Evolutionary conservation across 2,888 invertebrate species (phyloP).

Genomic region (Nemapogon koenigi): DNA sequence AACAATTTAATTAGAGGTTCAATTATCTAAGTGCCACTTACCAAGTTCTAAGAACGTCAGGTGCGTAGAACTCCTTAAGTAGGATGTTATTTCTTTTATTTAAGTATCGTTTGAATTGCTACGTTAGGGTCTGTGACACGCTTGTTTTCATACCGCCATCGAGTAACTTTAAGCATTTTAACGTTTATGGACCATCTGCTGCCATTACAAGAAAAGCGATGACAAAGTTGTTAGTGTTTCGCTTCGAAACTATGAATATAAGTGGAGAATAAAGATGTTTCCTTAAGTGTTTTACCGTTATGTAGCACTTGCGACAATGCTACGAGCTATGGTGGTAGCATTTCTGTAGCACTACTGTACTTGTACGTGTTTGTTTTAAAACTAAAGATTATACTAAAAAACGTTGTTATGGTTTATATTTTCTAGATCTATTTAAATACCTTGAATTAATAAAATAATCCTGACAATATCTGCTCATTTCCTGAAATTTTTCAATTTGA

Average conservation of each 20-base stretch:
- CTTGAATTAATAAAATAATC: no score
- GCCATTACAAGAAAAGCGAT: constrained; percentile 18
- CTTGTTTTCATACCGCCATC: constrained; percentile 28
- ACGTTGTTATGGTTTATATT: no score
- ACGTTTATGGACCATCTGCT: constrained; percentile 44
- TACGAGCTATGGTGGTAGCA: no score
- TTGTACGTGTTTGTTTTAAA: no score
- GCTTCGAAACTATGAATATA: not conserved
- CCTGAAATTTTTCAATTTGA: no score
- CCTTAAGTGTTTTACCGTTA: no score
- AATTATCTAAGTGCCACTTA: constrained; percentile 33
- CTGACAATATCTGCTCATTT: no score
- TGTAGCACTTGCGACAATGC: no score
- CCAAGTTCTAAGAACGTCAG: constrained; percentile 21
- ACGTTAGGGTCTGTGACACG: constrained; percentile 19
- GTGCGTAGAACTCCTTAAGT: constrained; percentile 19
- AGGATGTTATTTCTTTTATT: constrained; percentile 32
- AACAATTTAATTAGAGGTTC: constrained; percentile 29
- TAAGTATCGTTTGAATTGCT: constrained; percentile 19
- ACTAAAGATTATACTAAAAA: no score
- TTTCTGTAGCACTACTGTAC: no score
- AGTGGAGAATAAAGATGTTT: no score
- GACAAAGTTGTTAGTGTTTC: constrained; percentile 1
- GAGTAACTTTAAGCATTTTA: constrained; percentile 38
- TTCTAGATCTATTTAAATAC: no score